Evolutionary conservation across 2,888 invertebrate species (phyloP).

Genomic region (Apotomis capreana): DNA sequence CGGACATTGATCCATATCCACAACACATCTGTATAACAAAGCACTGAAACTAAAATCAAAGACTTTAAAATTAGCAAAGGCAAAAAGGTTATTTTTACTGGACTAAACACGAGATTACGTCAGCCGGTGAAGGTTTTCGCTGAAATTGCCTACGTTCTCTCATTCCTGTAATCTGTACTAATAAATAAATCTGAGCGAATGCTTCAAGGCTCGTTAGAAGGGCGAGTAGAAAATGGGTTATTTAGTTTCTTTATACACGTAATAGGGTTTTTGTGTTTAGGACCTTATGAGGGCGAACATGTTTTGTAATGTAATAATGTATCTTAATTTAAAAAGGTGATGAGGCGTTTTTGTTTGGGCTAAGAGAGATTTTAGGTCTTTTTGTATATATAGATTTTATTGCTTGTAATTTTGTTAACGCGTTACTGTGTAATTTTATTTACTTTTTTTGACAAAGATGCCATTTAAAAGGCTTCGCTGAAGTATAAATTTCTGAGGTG

Average conservation of each 20-base stretch:
- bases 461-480: too few relatives aligned
- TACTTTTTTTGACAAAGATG: too few relatives aligned
- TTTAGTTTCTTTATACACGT: constrained; percentile 31
- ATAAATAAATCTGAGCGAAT: constrained; percentile 36
- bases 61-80: too few relatives aligned
- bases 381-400: neutral
- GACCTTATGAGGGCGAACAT: constrained; percentile 3
- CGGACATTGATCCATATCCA: too few relatives aligned
- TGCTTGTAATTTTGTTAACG: too few relatives aligned
- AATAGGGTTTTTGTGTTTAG: constrained; percentile 26
- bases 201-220: constrained; percentile 30
- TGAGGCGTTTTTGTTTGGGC: neutral
- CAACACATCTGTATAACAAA: too few relatives aligned
- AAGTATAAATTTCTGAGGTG: too few relatives aligned
- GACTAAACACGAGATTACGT: constrained; percentile 2
- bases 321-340: neutral
- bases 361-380: neutral
- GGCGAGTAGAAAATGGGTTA: constrained; percentile 23
- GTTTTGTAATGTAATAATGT: neutral
- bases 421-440: too few relatives aligned
- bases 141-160: constrained; percentile 28
- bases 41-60: too few relatives aligned
- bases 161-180: constrained; percentile 33
- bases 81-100: too few relatives aligned
- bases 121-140: constrained; percentile 7